Conservation (phyloP, 2,797 vertebrate species). For the Danio tinwini region DNA sequence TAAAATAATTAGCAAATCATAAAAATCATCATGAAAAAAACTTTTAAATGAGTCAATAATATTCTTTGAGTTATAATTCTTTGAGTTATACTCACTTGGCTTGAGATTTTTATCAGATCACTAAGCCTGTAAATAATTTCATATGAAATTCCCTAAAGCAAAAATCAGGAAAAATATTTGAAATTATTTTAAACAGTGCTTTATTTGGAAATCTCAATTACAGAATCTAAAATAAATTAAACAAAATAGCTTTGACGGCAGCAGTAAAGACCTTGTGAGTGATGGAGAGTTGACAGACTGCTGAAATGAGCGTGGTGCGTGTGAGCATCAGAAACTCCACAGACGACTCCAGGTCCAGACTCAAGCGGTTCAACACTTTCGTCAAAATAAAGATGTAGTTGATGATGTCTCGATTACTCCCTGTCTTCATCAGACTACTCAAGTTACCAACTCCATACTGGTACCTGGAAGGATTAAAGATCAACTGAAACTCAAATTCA, state of each 20-base stretch:
- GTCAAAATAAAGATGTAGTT: slow-evolving; percentile 78
- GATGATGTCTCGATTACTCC: slow-evolving; percentile 73
- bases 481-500: background rate
- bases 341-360: slow-evolving; percentile 62
- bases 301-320: slow-evolving; percentile 73
- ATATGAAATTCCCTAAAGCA: slow-evolving; percentile 68
- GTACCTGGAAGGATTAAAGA: slow-evolving; percentile 67
- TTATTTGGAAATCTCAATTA: background rate
- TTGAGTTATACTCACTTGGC: slow-evolving; percentile 72
- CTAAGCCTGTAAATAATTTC: slow-evolving; percentile 72
- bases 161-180: background rate
- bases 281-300: slow-evolving; percentile 67
- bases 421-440: slow-evolving; percentile 72
- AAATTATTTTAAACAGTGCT: background rate
- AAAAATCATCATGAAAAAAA: background rate
- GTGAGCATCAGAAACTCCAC: slow-evolving; percentile 64
- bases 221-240: background rate
- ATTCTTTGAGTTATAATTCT: background rate
- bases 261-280: slow-evolving; percentile 68
- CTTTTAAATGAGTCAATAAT: background rate
- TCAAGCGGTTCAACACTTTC: slow-evolving; percentile 75
- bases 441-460: slow-evolving; percentile 75
- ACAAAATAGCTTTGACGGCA: background rate
- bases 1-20: background rate
- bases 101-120: slow-evolving; percentile 72